phyloP scores from a whole-genome alignment of 2,888 invertebrate genomes.

The Drosophila recens region DNA sequence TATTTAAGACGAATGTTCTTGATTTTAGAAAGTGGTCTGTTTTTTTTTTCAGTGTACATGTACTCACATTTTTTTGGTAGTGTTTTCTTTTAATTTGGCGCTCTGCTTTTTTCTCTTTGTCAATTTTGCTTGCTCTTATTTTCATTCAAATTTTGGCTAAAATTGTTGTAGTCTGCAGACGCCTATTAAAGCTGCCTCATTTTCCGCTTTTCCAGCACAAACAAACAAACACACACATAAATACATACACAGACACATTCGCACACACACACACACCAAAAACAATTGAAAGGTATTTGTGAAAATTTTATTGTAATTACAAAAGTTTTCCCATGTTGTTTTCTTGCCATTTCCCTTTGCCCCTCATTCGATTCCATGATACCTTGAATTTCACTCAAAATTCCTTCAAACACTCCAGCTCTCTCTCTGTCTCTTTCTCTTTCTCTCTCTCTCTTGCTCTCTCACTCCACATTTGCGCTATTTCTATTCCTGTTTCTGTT shows the following conservation, averaged over 20 bases:
- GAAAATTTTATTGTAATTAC: conserved; percentile 80
- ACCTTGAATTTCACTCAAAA: conserved; percentile 76
- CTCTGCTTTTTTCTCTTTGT: conserved; percentile 21
- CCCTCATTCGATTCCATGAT: conserved; percentile 50
- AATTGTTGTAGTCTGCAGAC: conserved; percentile 8
- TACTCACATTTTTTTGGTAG: conserved; percentile 28
- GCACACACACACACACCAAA: conserved; percentile 33
- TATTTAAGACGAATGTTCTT: no score
- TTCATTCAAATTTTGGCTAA: conserved; percentile 36
- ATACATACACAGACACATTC: conserved; percentile 7
- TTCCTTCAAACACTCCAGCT: conserved; percentile 33
- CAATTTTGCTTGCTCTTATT: conserved; percentile 51
- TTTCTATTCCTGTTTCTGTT: conserved; percentile 48
- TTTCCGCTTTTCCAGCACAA: conserved; percentile 10
- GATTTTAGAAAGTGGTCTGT: no score
- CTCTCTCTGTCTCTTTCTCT: background rate
- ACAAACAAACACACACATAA: background rate
- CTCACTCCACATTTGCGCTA: conserved; percentile 28
- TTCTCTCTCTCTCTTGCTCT: background rate
- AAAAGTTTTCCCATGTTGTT: conserved; percentile 75
- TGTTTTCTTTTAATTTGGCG: conserved; percentile 73
- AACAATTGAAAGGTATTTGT: conserved; percentile 79
- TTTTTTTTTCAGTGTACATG: background rate
- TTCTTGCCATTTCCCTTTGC: conserved; percentile 25
- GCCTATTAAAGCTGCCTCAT: conserved; percentile 46